Percentiles rank a stretch among this genome's conserved stretches.
Evolutionary conservation across 2,888 invertebrate genomes (phyloP).

Genomic region (Caradrina clavipalpis): DNA sequence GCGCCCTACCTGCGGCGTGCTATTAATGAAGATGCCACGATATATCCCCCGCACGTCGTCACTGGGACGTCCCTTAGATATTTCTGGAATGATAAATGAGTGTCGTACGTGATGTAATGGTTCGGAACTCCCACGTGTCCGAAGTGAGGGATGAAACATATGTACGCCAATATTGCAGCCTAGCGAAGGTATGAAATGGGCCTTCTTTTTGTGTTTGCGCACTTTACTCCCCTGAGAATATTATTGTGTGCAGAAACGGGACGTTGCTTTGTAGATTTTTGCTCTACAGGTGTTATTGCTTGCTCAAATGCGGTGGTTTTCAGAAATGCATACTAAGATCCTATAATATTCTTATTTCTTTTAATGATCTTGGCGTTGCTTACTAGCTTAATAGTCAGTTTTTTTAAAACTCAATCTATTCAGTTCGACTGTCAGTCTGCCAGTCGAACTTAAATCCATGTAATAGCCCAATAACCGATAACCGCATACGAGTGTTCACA

Average conservation of each 20-base stretch:
- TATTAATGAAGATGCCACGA: conserved; percentile 74
- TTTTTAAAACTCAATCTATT: conserved; percentile 21
- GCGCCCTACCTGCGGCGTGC: conserved; percentile 60
- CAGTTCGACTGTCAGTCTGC: conserved; percentile 22
- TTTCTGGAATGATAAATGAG: conserved; percentile 82
- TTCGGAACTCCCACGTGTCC: conserved; percentile 70
- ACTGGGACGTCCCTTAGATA: conserved; percentile 72
- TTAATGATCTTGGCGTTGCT: background rate
- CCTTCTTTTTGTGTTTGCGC: conserved; percentile 48
- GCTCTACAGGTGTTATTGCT: conserved; percentile 48
- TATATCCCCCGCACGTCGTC: conserved; percentile 68
- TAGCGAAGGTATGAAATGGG: conserved; percentile 28
- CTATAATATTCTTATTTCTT: background rate
- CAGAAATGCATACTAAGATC: conserved; percentile 23
- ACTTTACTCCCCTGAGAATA: conserved; percentile 37
- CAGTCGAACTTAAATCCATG: conserved; percentile 5
- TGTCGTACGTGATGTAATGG: conserved; percentile 77
- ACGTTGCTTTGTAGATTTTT: conserved; percentile 23
- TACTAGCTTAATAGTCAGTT: background rate
- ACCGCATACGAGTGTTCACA: conserved; percentile 48
- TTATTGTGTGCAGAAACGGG: conserved; percentile 27
- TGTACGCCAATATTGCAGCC: conserved; percentile 61
- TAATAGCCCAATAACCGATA: conserved; percentile 37
- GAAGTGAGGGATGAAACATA: conserved; percentile 60
- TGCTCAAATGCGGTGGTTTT: conserved; percentile 12